Evolutionary conservation across 2,888 invertebrate genomes (phyloP), one percentile per base, ranked within the genome.

Genomic region (Drosophila borealis): DNA sequence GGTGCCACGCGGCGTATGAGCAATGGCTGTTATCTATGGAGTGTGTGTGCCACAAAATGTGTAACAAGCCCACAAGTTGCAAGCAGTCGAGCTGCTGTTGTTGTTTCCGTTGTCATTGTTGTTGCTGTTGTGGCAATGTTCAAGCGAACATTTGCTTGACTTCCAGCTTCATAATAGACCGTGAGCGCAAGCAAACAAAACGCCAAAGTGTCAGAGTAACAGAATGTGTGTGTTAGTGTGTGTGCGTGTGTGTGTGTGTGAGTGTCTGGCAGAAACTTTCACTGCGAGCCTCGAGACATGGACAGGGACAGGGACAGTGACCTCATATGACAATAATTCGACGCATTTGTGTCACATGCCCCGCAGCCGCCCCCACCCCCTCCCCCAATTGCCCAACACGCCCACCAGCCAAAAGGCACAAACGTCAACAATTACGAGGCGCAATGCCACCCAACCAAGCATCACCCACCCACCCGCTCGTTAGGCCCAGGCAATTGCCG

Each of bases 301-400:
- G 76, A 86, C 89, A 86, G 82, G 86, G 89, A 89, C 85, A 80
- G 73, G 88, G 76, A 86, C 89, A 86, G 80, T 88, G 89, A 89
- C 85, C 89, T 88, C 89, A 80, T 70, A 70, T 80, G 86, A 88
- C 76, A 86, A 89, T 86, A 88, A 86, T 89, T 81, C 87, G 85
- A 88, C 80, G 89, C 88, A 89, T 89, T 81, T 87, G 80, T 89
- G 88, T 74, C 88, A 90, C 65, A 78, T 49, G 65, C 53, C 45
- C 41, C 50, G 41, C 46, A 41, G 2, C 17, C 17, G 1, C 29
- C 29, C 8, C 25, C 1, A 1, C 6, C 25, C 25, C 25, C 6
- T 8, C 25, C 6, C 0, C 19, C 21, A 21, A 39, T 59, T 50
- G 53, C 54, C 33, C 51, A 29, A 29, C 45, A 9, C 45, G n/a